Percentiles rank a stretch among this genome's conserved stretches.
These are phyloP conservation scores for Phyllopteryx taeniolatus DNA, from an alignment of 2,113 vertebrate species.

Conservation along the genomic window DNA sequence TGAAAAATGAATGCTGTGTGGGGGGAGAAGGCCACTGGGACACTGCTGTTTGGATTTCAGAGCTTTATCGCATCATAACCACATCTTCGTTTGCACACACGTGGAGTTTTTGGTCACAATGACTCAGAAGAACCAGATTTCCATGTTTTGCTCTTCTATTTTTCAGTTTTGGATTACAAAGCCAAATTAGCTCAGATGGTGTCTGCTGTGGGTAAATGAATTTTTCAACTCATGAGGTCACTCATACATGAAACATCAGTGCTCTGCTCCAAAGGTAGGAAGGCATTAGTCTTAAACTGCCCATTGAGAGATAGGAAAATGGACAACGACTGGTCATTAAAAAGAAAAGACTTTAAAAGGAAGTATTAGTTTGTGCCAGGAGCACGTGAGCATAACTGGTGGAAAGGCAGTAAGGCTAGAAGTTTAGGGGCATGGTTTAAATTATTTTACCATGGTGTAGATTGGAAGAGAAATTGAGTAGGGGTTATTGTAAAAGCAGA, in stretches of 20 bases:
- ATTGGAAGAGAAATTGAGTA: too few relatives aligned
- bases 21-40: constrained; percentile 29
- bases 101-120: not conserved
- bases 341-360: not conserved
- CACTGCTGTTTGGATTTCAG: constrained; percentile 49
- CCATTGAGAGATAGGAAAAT: not conserved
- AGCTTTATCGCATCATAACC: constrained; percentile 10
- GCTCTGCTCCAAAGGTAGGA: constrained; percentile 12
- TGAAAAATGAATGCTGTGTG: constrained; percentile 37
- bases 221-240: constrained; percentile 31
- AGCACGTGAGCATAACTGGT: not conserved
- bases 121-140: not conserved
- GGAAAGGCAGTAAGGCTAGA: too few relatives aligned
- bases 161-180: not conserved
- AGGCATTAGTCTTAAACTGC: not conserved
- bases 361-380: not conserved
- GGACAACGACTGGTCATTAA: not conserved
- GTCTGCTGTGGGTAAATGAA: not conserved
- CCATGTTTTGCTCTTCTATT: not conserved
- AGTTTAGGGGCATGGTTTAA: too few relatives aligned
- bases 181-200: constrained; percentile 2
- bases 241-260: constrained; percentile 29
- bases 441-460: too few relatives aligned
- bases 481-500: too few relatives aligned
- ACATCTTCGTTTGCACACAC: constrained; percentile 1